Evolutionary conservation across 2,113 vertebrate genomes (phyloP), one percentile per base, ranked within the genome.

Genomic region (Neolamprologus caudopunctatus): DNA sequence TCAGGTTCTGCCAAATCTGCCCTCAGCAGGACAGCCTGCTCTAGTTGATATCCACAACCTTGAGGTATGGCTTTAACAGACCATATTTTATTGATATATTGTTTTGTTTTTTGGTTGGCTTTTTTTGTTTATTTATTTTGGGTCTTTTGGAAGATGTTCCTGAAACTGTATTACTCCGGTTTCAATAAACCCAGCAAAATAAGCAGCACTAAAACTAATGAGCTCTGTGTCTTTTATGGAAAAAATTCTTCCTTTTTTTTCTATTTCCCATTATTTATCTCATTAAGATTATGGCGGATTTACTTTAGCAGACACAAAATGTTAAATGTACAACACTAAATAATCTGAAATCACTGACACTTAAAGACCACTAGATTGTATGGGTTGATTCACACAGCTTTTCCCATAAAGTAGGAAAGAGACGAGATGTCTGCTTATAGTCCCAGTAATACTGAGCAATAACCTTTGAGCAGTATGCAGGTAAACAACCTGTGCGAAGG

Each of bases 1-100:
- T 73, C 97, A 98, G 81, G 97, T 98, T 14, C 93, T 98, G 40
- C 97, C 98, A 35, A 99, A 99, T 89, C 95, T 99, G 14, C 99
- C 99, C n/a, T 99, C 99, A 1, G 98, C 98, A 55, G 99, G 99
- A 13, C 98, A 99, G 93, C 99, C 99, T 1, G 97, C 99, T 4
- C 93, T 99, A 53, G 98, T 99, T 8, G 98, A 99, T 84, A 95
- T 99, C 54, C 96, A 99, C 96, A 99, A 97, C 91, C 94, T 99
- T 96, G 99, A 99, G 98, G 99, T 99, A 85, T 4, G 16, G 33
- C 31, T 89, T 26, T 54, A 53, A 66, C 12, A 14, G n/a, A 57
- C 37, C 4, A 31, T 40, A 3, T 13, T 24, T 50, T 8, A 26
- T 9, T 75, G 24, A 12, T 33, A 1, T 26, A 8, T 11, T 61